Evolutionary conservation across 2,888 invertebrate genomes (phyloP), one percentile per base, ranked within the genome.

Genomic region (Hanleya hanleyi): DNA sequence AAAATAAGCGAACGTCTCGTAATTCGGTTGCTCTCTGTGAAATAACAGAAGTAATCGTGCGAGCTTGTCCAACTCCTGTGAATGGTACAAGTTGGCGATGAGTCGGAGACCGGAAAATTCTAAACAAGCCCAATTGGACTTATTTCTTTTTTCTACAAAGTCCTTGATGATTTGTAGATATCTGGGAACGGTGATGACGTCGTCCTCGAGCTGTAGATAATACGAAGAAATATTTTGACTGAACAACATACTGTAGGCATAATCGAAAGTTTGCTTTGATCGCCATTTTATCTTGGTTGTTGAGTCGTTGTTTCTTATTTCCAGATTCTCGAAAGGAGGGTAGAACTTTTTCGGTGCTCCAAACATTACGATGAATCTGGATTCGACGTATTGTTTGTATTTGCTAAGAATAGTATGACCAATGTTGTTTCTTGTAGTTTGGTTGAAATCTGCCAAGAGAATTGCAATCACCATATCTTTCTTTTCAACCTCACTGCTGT

Each of bases 211-310:
- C 29, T 90, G 88, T 36, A 91, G 74, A 74, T 90, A 90, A 75
- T 88, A 90, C 38, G 82, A 75, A 1, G 88, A 87, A 50, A 89
- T 65, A 7, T 81, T 77, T 29, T 81, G 76, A 7, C 87, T 77
- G 71, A 88, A 91, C 69, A 85, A 77, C 70, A 88, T 87, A 22
- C 90, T 77, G 73, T 86, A 90, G 0, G 89, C 88, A 77, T 89
- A 91, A 78, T 91, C 91, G 29, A 91, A 72, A 35, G 89, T 90
- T 80, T 91, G 91, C 75, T 91, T 91, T 1, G 91, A 84, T 36
- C 91, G 76, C 91, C 91, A 91, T 65, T 81, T 74, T 0, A 90
- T 87, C 64, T 90, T 76, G 15, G 84, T 80, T 26, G 81, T 74
- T 0, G 86, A 77, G 71, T 91, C 91, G 62, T 87, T 86, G 71